Evolutionary conservation across 2,113 vertebrate species (phyloP).

Genomic region (Nycticebus coucang): DNA sequence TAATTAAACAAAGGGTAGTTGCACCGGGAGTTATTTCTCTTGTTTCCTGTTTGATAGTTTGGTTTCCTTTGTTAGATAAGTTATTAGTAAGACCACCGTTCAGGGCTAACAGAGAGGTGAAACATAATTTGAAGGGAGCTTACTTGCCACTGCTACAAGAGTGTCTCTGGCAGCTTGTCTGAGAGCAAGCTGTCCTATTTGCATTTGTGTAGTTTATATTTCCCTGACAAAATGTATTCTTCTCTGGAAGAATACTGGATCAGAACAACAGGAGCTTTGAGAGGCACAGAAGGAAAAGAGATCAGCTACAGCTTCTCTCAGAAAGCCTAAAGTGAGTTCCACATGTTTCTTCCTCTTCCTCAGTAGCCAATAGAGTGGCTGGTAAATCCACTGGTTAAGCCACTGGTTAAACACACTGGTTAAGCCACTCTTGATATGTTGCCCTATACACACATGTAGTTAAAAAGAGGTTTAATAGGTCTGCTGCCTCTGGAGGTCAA

Average conservation of each 20-base stretch:
- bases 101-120: not conserved
- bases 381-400: too few species aligned
- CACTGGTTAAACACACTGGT: too few species aligned
- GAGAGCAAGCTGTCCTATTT: too few species aligned
- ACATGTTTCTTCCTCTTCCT: not conserved
- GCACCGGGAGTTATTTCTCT: too few species aligned
- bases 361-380: not conserved
- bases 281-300: not conserved
- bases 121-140: not conserved
- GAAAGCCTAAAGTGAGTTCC: not conserved
- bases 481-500: not conserved
- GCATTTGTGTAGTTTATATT: not conserved
- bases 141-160: not conserved
- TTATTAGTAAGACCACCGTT: too few species aligned
- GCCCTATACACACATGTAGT: not conserved
- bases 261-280: not conserved
- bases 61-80: too few species aligned
- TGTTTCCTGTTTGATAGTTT: too few species aligned
- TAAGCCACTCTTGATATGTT: too few species aligned
- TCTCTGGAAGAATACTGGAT: not conserved
- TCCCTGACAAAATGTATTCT: not conserved
- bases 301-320: not conserved
- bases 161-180: too few species aligned
- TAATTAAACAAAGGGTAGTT: too few species aligned
- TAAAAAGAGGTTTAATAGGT: not conserved